Percentiles rank a stretch among this genome's conserved stretches.
phyloP scores from a whole-genome alignment of 2,888 invertebrate species.

The Caprella mutica region DNA sequence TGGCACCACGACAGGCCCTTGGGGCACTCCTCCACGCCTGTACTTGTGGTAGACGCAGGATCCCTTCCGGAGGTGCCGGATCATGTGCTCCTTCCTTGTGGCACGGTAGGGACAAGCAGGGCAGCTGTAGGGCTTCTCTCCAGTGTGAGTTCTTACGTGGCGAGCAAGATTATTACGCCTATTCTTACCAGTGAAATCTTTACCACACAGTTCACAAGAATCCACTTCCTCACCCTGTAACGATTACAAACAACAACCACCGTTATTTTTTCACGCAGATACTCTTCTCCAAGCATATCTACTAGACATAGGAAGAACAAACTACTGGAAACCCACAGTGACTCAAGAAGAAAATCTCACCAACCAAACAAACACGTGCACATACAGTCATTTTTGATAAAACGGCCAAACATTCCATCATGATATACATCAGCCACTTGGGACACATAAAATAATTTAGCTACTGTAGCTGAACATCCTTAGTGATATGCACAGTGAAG shows the following conservation, averaged over 20 bases:
- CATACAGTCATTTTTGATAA: no score
- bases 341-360: no score
- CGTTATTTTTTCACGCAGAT: no score
- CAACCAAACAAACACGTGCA: no score
- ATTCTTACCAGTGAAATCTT: conserved; percentile 32
- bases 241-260: conserved; percentile 15
- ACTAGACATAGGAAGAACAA: no score
- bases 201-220: conserved; percentile 31
- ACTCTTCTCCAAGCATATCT: no score
- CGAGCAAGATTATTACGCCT: conserved; percentile 30
- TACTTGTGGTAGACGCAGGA: conserved; percentile 19
- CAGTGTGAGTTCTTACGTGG: conserved; percentile 28
- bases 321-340: no score
- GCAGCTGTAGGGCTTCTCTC: conserved; percentile 30
- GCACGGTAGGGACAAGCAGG: conserved; percentile 32
- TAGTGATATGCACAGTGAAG: no score
- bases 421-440: no score
- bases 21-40: conserved; percentile 11
- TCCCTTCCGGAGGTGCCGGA: conserved; percentile 25
- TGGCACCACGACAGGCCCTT: background rate
- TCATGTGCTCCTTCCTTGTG: conserved; percentile 26
- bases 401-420: no score
- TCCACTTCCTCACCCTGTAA: conserved; percentile 22
- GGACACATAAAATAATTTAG: no score
- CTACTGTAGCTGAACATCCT: conserved; percentile 13